Base-by-base conservation (phyloP, 2,888 invertebrate species). In the Myathropa florea region DNA sequence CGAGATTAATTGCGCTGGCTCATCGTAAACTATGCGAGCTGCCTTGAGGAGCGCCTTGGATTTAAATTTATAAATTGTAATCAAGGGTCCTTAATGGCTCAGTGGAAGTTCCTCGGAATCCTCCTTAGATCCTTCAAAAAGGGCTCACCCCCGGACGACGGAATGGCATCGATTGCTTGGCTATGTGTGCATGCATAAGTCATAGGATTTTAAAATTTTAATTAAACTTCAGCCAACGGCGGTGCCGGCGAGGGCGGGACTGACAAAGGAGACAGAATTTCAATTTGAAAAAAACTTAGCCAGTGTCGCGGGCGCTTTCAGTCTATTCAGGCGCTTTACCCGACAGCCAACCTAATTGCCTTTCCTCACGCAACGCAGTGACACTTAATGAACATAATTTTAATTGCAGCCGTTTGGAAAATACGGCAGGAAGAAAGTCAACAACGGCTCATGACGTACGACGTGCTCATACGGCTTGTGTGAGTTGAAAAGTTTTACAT, bases 121-220 rank as follows among this genome's bases (percentile, higher is more conserved):
- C 30, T 7, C 12, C 28, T 3, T 18, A 12, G 24, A 53, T 33
- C 72, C 53, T 24, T 23, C 18, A 12, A 57, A 23, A 57, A 57
- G 53, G n/a, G n/a, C 33, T 28, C 36, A 23, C 36, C 14, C 26
- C 57, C 18, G 59, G 39, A 26, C 59, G 60, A 67, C 9, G 23
- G 65, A 24, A 46, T 46, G 57, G 12, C 24, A 67, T 76, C 46
- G 39, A 46, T 65, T 64, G 18, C n/a, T 68, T 55, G 12, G 14
- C 18, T 60, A 6, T 18, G 23, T 63, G 18, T 23, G 18, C n/a
- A 28, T 65, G 26, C 39, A 53, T 46, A 36, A 26, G 70, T 76
- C 70, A 82, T 71, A 64, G 53, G 64, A 76, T 71, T 76, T 71
- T 65, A 70, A 76, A 82, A 71, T 59, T 81, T 76, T 82, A 82